Base-by-base conservation (phyloP, 2,113 vertebrate genomes). In the Nothobranchius kuhntae region DNA sequence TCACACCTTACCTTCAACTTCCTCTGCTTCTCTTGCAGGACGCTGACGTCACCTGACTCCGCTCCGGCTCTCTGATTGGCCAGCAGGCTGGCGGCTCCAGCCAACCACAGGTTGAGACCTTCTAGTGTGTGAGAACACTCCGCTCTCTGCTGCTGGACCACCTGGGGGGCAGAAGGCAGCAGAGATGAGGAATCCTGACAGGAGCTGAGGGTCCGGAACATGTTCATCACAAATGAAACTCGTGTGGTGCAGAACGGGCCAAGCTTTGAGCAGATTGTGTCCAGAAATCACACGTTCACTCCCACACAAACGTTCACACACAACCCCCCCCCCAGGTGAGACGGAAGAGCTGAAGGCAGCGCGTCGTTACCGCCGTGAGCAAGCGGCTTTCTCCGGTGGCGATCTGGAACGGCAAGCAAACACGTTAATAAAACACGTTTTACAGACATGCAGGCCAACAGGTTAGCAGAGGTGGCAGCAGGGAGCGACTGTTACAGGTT, bases 341-440 rank as follows among this genome's bases (percentile, higher is more conserved):
- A 79, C 35, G 53, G 57, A 73, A 80, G 75, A 65, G 24, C 40
- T 78, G 61, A 45, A 78, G 78, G 64, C 59, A 68, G 71, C 59
- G 6, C 57, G 83, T 91, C 90, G 75, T 87, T 83, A 73, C 82
- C 88, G 73, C 81, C 35, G 81, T 63, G 79, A 87, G 75, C 82
- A 84, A 94, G 91, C 90, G 92, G 86, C 91, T 92, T 89, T 92
- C 92, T 81, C 89, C 90, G 75, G 83, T 82, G 91, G 90, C 78
- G 93, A 98, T 98, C 97, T 98, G 96, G 93, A 96, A 95, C 93
- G 95, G 97, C 96, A 99, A 98, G 96, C 96, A 99, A 93, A 99
- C 93, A 93, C 90, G 95, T 99, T 99, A 99, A 95, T 93, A 92
- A 77, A 54, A 91, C 83, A 91, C 84, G 82, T 17, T 82, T 89